These are phyloP conservation scores for Hylaeus volcanicus DNA, from an alignment of 1,140 invertebrate species.

Conservation along the genomic window DNA sequence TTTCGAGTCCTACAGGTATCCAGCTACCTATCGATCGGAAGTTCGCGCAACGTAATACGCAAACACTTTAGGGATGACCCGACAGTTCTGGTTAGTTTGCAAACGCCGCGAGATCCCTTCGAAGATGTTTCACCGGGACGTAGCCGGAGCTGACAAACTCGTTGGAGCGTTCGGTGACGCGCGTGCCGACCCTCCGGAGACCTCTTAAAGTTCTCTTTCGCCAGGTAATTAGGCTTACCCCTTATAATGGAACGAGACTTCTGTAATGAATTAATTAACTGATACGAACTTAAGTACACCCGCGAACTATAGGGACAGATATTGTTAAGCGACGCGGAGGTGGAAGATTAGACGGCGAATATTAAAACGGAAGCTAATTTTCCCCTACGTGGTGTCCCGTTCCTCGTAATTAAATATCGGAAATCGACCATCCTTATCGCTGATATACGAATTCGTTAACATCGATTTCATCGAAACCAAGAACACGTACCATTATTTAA, in stretches of 20 bases:
- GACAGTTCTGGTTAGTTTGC: background rate
- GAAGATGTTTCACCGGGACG: background rate
- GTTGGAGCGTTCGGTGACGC: background rate
- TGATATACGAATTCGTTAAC: background rate
- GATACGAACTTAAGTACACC: constrained; percentile 23
- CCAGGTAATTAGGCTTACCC: constrained; percentile 30
- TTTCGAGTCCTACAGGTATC: no score
- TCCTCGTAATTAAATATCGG: constrained; percentile 3
- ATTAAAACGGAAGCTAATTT: constrained; percentile 37
- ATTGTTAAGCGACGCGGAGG: constrained; percentile 29
- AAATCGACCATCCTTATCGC: background rate
- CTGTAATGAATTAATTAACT: constrained; percentile 45
- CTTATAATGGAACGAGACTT: constrained; percentile 32
- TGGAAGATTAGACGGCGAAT: constrained; percentile 23
- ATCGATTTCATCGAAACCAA: no score
- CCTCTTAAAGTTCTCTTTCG: constrained; percentile 33
- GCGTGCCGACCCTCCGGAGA: background rate
- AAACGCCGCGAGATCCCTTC: no score
- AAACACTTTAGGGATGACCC: background rate
- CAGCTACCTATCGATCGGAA: background rate
- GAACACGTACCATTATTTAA: no score
- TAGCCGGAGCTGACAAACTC: background rate
- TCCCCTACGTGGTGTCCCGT: background rate
- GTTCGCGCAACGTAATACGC: background rate
- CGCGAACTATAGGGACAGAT: constrained; percentile 25